A percentile compares a stretch with the other conserved stretches of the same genome.
Conservation (phyloP, 2,888 invertebrate genomes). For the Cyaniris semiargus region DNA sequence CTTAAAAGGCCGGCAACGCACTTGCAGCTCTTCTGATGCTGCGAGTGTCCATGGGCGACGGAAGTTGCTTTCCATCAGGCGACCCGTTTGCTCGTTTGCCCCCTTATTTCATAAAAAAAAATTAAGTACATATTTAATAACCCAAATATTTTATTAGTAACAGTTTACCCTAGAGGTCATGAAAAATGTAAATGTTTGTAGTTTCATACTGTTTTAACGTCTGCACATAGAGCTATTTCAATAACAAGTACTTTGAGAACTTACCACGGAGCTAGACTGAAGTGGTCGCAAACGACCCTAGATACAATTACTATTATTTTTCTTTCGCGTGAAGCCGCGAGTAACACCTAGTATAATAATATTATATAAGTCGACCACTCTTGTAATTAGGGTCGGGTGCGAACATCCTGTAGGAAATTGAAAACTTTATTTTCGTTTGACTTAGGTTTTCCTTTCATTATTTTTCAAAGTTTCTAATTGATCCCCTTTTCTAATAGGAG, state of each 20-base stretch:
- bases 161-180: too few relatives aligned
- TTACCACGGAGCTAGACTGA: not conserved
- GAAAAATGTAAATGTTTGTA: not conserved
- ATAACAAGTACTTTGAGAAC: not conserved
- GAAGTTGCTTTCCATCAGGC: too few relatives aligned
- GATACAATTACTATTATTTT: not conserved
- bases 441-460: not conserved
- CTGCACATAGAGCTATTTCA: not conserved
- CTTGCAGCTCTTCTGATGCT: too few relatives aligned
- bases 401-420: constrained; percentile 4
- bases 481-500: not conserved
- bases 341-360: not conserved
- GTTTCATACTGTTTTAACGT: not conserved
- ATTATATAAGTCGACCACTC: not conserved
- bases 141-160: too few relatives aligned
- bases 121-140: too few relatives aligned
- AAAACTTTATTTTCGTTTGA: constrained; percentile 17
- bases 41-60: too few relatives aligned
- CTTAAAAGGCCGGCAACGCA: too few relatives aligned
- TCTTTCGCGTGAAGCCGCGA: not conserved
- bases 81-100: too few relatives aligned
- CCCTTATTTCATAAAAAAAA: too few relatives aligned
- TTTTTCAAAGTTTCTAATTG: constrained; percentile 15
- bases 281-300: not conserved
- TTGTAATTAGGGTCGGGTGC: constrained; percentile 6